Base-by-base conservation (phyloP, 2,113 vertebrate species). In the Triplophysa dalaica region DNA sequence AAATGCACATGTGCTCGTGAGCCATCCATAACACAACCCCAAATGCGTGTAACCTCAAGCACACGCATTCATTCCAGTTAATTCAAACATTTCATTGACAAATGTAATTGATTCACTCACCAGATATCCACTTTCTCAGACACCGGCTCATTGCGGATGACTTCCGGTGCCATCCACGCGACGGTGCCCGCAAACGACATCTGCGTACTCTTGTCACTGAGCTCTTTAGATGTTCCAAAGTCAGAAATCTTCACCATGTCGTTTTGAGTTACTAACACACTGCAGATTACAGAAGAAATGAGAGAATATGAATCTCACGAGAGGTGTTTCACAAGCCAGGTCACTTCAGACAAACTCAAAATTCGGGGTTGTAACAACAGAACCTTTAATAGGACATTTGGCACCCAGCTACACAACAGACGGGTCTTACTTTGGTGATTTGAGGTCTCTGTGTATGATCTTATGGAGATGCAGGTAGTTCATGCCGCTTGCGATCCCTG, bases 71-170 rank as follows among this genome's bases (percentile, higher is more conserved):
- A 38, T 38, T 38, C 6, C 5, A 7, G 6, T 38, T 33, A 4
- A 33, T 33, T 33, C 4, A 33, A 33, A 33, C 33, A 33, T 33
- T 33, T 38, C 33, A 38, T 38, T 38, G 33, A 38, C 33, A 38
- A 8, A 7, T 38, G 6, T 38, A 38, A 38, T 38, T 6, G 33
- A 8, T 38, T 2, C 69, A 87, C 97, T 95, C 80, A 98, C 98
- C 98, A 99, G 87, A 99, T 99, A 89, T 99, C 98, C 10, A 99
- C 97, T 86, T 99, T 99, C 84, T 99, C 98, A 0, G 97, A 98
- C 82, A 99, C 98, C 0, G 98, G 98, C 82, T 99, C 98, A 7
- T 99, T 99, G 86, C 98, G 93, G 76, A 99, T 99, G 77, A 99
- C 98, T 86, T 99, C 98, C 0, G 98, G 98, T 0, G 97, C 98